Conservation (phyloP, 2,888 invertebrate genomes). For the Drosophila algonquin region DNA sequence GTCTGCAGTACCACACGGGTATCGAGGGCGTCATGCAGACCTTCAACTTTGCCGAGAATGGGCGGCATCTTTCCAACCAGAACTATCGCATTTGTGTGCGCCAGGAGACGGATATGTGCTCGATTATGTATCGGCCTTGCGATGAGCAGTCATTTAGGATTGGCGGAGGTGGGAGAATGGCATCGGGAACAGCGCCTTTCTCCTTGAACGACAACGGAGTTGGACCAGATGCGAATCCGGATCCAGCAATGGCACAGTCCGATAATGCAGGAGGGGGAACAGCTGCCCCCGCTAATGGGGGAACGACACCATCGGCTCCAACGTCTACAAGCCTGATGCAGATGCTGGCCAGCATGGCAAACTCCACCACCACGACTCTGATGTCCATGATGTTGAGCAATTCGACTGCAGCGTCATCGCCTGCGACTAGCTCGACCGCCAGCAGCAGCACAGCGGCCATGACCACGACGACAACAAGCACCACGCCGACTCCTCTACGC, state of each 20-base stretch:
- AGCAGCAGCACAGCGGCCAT: constrained; percentile 42
- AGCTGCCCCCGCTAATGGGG: not conserved
- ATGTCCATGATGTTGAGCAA: constrained; percentile 21
- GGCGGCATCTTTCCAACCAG: constrained; percentile 91
- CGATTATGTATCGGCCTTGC: constrained; percentile 91
- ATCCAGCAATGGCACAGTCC: constrained; percentile 12
- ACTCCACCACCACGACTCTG: constrained; percentile 20
- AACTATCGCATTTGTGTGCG: constrained; percentile 91
- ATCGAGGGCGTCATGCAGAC: constrained; percentile 87
- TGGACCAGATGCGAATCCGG: constrained; percentile 13
- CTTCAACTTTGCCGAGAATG: constrained; percentile 92
- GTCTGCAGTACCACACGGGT: constrained; percentile 89
- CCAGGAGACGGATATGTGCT: constrained; percentile 89
- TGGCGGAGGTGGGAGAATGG: constrained; percentile 83
- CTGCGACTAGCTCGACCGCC: not conserved
- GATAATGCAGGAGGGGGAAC: not conserved
- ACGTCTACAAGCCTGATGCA: constrained; percentile 30
- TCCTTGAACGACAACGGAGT: constrained; percentile 3
- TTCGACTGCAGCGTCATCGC: constrained; percentile 19
- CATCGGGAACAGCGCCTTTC: not conserved
- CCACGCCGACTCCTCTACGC: constrained; percentile 51
- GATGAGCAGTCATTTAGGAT: constrained; percentile 91
- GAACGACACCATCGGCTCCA: constrained; percentile 16
- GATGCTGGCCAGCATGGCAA: constrained; percentile 32
- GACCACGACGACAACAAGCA: constrained; percentile 34